A percentile compares a stretch with the other conserved stretches of the same genome.
These are phyloP conservation scores for Actinemys pallida DNA, from an alignment of 2,113 vertebrate genomes.

Conservation along the genomic window DNA sequence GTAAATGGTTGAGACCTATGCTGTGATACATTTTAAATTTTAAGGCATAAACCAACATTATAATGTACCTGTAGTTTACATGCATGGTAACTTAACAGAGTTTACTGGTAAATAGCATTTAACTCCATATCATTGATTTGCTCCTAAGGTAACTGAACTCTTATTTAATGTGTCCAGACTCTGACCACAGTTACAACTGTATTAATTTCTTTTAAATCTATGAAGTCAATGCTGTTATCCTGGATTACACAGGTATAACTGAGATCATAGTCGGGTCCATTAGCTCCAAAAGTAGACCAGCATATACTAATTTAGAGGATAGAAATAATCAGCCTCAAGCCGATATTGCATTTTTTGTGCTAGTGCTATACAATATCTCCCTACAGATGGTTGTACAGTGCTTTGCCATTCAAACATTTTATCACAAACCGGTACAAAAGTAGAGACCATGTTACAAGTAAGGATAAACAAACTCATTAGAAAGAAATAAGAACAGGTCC, in stretches of 20 bases:
- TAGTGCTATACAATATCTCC: background rate
- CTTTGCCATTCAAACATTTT: background rate
- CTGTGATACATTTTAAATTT: background rate
- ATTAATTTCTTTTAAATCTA: background rate
- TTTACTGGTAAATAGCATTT: background rate
- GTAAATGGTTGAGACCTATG: background rate
- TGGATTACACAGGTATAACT: background rate
- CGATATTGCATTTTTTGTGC: background rate
- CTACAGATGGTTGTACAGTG: background rate
- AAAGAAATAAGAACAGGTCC: background rate
- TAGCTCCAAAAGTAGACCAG: background rate
- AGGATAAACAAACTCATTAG: background rate
- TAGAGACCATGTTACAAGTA: background rate
- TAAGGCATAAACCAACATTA: background rate
- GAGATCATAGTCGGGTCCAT: background rate
- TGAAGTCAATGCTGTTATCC: background rate
- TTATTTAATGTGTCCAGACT: background rate
- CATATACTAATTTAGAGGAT: background rate
- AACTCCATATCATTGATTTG: background rate
- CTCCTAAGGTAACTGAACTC: background rate
- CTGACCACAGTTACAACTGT: background rate
- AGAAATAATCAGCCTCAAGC: background rate
- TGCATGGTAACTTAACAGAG: background rate
- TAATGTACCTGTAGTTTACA: background rate
- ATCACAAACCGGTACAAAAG: background rate